These are phyloP conservation scores for Sphenopsis melanotis DNA, from an alignment of 2,797 vertebrate genomes.

Conservation along the genomic window DNA sequence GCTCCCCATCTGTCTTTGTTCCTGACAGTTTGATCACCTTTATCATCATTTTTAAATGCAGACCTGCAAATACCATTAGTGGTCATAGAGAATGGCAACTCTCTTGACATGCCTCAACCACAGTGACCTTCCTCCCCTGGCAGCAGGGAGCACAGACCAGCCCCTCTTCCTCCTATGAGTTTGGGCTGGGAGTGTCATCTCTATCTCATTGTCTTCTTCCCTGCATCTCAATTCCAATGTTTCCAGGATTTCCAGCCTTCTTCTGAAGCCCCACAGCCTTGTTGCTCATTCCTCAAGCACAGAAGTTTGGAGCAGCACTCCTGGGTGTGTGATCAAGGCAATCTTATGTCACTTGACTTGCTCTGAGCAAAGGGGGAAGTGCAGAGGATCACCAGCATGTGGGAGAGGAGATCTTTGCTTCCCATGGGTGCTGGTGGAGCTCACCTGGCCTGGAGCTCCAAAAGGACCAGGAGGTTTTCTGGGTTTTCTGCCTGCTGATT, in stretches of 20 bases:
- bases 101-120: neutral
- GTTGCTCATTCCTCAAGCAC: neutral
- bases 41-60: conserved; percentile 29
- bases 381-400: neutral
- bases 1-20: neutral
- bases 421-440: neutral
- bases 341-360: neutral
- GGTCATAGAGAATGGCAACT: neutral
- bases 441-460: neutral
- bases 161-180: neutral
- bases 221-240: neutral
- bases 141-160: neutral
- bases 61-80: conserved; percentile 20
- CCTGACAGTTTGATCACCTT: conserved; percentile 40
- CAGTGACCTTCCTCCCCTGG: neutral
- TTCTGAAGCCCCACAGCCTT: neutral
- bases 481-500: neutral
- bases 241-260: neutral
- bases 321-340: neutral
- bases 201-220: neutral
- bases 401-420: neutral
- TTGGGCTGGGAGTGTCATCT: neutral
- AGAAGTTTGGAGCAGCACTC: neutral
- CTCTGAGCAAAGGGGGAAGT: neutral
- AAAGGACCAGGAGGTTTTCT: neutral